These are phyloP conservation scores for Capromys pilorides DNA, from an alignment of 2,797 vertebrate species.

Conservation along the genomic window DNA sequence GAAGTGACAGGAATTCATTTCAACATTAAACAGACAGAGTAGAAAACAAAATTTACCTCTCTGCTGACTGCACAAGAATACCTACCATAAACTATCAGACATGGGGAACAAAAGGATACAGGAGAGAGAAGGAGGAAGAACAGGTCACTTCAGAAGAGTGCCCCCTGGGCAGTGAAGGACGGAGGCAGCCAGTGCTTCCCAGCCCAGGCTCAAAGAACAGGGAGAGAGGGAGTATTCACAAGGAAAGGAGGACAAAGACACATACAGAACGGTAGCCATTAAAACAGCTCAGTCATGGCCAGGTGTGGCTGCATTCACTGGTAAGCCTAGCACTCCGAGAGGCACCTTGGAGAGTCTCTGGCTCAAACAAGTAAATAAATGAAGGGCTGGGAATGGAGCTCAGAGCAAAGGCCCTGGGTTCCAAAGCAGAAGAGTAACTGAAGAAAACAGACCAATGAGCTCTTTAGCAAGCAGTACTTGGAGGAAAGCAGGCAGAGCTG, in stretches of 20 bases:
- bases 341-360: background rate
- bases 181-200: background rate
- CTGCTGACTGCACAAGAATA: background rate
- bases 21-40: background rate
- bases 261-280: fast-evolving
- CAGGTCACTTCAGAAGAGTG: background rate
- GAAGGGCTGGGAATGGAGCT: background rate
- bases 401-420: background rate
- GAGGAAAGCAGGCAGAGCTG: background rate
- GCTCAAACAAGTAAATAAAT: background rate
- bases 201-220: background rate
- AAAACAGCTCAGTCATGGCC: background rate
- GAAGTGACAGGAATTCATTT: background rate
- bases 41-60: background rate
- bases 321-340: background rate
- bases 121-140: fast-evolving
- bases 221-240: background rate
- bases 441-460: background rate
- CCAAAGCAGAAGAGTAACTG: background rate
- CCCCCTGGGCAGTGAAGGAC: background rate
- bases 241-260: background rate
- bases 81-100: background rate
- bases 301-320: background rate
- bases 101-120: no score
- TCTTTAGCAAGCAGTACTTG: background rate